A percentile compares a stretch with the other conserved stretches of the same genome.
These are phyloP conservation scores for Prolemur simus DNA, from an alignment of 2,113 vertebrate species.

Conservation along the genomic window DNA sequence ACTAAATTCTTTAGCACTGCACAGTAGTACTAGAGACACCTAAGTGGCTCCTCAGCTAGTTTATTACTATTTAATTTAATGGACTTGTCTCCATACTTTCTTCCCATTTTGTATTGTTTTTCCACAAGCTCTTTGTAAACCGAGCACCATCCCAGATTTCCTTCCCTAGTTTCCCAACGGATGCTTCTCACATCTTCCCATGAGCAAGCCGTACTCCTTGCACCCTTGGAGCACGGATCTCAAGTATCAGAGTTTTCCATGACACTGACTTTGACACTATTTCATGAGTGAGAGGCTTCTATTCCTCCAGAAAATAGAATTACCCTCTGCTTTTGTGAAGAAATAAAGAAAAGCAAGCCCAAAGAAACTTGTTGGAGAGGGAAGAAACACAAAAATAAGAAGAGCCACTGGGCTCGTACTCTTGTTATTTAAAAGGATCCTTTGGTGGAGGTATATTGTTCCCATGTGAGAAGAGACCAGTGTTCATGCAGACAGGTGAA, in stretches of 20 bases:
- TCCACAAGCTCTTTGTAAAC: neutral
- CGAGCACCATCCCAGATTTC: neutral
- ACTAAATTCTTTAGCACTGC: neutral
- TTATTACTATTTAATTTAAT: neutral
- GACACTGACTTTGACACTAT: conserved; percentile 12
- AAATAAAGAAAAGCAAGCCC: conserved; percentile 36
- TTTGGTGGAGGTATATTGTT: neutral
- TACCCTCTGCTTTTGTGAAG: neutral
- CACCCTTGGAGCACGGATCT: neutral
- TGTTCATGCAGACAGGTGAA: neutral
- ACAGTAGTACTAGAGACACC: neutral
- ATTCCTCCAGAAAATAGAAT: neutral
- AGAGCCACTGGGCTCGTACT: neutral
- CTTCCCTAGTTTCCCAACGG: neutral
- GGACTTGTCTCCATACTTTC: neutral
- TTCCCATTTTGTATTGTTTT: neutral
- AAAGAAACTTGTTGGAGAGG: neutral
- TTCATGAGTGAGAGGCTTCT: conserved; percentile 41
- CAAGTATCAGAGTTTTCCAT: conserved; percentile 4
- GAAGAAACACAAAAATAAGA: neutral
- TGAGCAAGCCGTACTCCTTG: neutral
- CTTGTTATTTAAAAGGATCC: neutral
- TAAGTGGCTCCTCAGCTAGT: neutral
- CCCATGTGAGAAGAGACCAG: neutral
- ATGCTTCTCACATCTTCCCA: neutral